phyloP scores from a whole-genome alignment of 2,888 invertebrate species.

The Euzophera pinguis region DNA sequence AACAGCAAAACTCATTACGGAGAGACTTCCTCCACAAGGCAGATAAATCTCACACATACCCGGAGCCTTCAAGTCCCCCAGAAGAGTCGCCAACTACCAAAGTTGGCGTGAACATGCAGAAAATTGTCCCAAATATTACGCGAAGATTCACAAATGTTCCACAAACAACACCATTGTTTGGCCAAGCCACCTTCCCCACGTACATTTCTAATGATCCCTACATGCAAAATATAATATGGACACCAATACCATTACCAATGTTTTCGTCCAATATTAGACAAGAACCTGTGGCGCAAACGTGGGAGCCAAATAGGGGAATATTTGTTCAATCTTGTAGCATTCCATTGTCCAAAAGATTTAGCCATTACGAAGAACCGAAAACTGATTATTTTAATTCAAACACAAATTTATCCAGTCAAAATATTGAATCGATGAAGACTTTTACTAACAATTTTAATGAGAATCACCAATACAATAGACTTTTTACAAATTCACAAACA shows the following conservation, averaged over 20 bases:
- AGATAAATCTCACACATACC: slow-evolving; percentile 31
- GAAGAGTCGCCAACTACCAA: slow-evolving; percentile 13
- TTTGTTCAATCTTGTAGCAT: slow-evolving; percentile 22
- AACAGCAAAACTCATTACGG: slow-evolving; percentile 27
- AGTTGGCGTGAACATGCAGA: background rate
- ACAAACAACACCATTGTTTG: slow-evolving; percentile 27
- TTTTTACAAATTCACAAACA: background rate
- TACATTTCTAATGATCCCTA: slow-evolving; percentile 22
- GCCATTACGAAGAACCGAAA: slow-evolving; percentile 17
- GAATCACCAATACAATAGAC: background rate
- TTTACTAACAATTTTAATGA: background rate
- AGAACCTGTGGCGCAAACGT: slow-evolving; percentile 20
- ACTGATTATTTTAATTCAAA: background rate
- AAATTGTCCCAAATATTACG: background rate
- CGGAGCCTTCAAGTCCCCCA: slow-evolving; percentile 40
- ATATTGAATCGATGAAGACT: background rate
- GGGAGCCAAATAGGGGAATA: slow-evolving; percentile 8
- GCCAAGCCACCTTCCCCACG: slow-evolving; percentile 34
- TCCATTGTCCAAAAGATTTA: slow-evolving; percentile 29
- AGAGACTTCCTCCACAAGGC: slow-evolving; percentile 24
- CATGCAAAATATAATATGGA: slow-evolving; percentile 29
- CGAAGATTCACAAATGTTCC: background rate
- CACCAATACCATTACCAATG: slow-evolving; percentile 29
- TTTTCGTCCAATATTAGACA: slow-evolving; percentile 3
- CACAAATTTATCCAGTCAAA: background rate